Evolutionary conservation across 2,797 vertebrate genomes (phyloP), one percentile per base, ranked within the genome.

Genomic region (Trematomus bernacchii): DNA sequence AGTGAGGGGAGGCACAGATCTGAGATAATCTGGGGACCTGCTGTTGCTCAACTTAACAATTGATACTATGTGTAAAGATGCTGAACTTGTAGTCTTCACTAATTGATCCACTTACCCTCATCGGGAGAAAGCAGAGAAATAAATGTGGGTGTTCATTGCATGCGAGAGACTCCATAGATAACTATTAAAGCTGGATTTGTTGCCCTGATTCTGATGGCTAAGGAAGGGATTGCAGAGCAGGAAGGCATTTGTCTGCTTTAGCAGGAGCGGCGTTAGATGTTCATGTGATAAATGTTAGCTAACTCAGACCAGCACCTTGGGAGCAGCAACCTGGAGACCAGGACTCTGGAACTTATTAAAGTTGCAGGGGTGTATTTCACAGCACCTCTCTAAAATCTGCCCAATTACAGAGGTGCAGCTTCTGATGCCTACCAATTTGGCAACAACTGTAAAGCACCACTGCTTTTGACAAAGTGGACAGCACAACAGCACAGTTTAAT

Each of bases 51-150:
- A 95, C 95, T 93, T 92, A 97, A 96, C 94, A 93, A 95, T 95
- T 96, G 95, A 96, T 96, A 95, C 94, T 95, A 95, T 95, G 95
- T 91, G 92, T 95, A 97, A 98, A 98, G 96, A 97, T 97, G 97
- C 96, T 99, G 97, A 99, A 98, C 96, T 96, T 95, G 96, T 97
- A 97, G 93, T 96, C 96, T 94, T 95, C 92, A 88, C 94, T 97
- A 97, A 99, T 97, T 97, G 97, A 97, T 99, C 96, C 96, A 96
- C 95, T 97, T 96, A 96, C 95, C 94, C 94, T 95, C 96, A 94
- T 94, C 92, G 90, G 87, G 93, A 95, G 94, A 96, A 96, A 95
- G 94, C 94, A 87, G 93, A 91, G 90, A 96, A 97, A 97, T 89
- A 94, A 96, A 97, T 94, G 94, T 94, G 95, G 95, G 95, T 97